Evolutionary conservation across 92 coral and sea anemone species (phyloP).

Genomic region (Zoanthus sansibaricus): DNA sequence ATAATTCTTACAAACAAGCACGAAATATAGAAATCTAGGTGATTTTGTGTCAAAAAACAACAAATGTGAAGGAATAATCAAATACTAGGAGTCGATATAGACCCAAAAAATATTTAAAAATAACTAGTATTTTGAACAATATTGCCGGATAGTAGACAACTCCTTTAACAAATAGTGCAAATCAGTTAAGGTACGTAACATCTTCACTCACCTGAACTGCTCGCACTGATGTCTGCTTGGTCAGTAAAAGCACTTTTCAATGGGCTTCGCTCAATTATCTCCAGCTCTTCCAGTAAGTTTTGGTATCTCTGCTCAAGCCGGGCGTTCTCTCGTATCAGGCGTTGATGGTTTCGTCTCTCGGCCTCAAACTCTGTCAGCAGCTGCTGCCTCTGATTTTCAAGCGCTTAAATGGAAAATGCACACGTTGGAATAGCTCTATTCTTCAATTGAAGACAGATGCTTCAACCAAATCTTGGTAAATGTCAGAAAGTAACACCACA

Average conservation of each 20-base stretch:
- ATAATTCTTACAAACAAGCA: too few species aligned
- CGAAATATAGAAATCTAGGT: too few species aligned
- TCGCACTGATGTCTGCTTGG: conserved; percentile 58
- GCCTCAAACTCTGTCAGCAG: conserved; percentile 92
- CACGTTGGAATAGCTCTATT: not conserved
- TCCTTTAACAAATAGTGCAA: not conserved
- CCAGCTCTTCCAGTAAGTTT: conserved; percentile 94
- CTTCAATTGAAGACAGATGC: too few species aligned
- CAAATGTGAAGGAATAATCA: too few species aligned
- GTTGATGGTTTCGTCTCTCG: conserved; percentile 93
- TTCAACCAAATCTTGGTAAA: too few species aligned
- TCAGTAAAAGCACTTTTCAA: conserved; percentile 27
- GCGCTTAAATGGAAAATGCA: conserved; percentile 21
- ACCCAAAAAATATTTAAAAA: too few species aligned
- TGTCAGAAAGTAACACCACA: too few species aligned
- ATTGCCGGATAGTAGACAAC: too few species aligned
- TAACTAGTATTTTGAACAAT: too few species aligned
- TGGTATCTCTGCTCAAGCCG: conserved; percentile 96
- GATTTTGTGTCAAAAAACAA: too few species aligned
- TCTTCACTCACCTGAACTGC: conserved; percentile 80
- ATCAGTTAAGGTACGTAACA: not conserved
- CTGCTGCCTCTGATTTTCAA: conserved; percentile 84
- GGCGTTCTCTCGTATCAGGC: conserved; percentile 89
- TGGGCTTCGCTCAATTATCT: conserved; percentile 90
- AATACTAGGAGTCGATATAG: too few species aligned